Evolutionary conservation across 92 coral and sea anemone genomes (phyloP).

Genomic region (Ricordea florida): DNA sequence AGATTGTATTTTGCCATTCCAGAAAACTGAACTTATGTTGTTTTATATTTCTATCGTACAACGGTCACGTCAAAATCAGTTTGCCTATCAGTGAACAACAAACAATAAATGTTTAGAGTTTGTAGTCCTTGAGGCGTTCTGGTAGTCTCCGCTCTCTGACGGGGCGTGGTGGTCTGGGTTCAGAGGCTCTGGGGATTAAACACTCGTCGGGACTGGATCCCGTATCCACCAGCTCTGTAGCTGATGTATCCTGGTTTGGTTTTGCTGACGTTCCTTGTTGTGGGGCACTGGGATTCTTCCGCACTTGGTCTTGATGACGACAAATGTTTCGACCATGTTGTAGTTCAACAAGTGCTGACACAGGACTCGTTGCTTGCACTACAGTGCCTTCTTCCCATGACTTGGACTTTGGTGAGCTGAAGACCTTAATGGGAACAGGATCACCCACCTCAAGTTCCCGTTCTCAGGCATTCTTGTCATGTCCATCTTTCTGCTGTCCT

Average conservation of each 20-base stretch:
- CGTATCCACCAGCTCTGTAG: not conserved
- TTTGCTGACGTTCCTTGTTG: too few species aligned
- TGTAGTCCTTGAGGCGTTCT: not conserved
- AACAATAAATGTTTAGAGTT: not conserved
- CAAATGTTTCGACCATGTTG: not conserved
- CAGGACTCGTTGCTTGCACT: not conserved
- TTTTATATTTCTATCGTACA: too few species aligned
- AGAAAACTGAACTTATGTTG: too few species aligned
- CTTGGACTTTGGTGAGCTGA: not conserved
- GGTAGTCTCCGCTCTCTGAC: not conserved
- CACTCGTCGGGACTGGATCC: not conserved
- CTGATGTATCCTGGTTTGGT: not conserved
- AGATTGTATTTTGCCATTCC: too few species aligned
- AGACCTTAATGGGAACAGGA: not conserved
- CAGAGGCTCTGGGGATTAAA: not conserved
- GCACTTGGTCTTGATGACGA: slow-evolving; percentile 6
- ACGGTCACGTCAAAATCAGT: too few species aligned
- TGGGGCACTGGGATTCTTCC: too few species aligned
- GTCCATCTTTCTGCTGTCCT: not conserved
- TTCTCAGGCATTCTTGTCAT: slow-evolving; percentile 16
- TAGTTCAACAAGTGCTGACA: slow-evolving; percentile 3
- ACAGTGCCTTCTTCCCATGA: not conserved
- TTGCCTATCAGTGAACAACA: too few species aligned
- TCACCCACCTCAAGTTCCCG: not conserved
- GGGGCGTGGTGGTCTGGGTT: not conserved